Percentiles rank a stretch among this genome's conserved stretches.
These are phyloP conservation scores for Sebastes cheni DNA, from an alignment of 2,797 vertebrate genomes.

Conservation along the genomic window DNA sequence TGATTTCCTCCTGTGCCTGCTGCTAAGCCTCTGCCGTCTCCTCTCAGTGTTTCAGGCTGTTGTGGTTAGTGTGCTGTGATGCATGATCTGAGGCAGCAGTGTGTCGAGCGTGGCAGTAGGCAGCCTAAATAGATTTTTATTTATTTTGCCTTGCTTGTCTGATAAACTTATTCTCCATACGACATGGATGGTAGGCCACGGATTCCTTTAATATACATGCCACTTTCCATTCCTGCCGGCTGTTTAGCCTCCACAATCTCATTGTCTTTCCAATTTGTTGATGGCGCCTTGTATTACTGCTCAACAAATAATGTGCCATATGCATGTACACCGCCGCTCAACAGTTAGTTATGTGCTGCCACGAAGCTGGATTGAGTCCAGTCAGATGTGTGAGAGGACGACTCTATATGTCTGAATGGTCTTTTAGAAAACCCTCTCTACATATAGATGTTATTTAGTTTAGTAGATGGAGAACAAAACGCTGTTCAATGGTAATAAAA, in stretches of 20 bases:
- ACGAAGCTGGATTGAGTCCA: background rate
- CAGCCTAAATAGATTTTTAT: conserved; percentile 2
- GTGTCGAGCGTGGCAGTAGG: background rate
- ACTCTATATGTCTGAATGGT: too few relatives aligned
- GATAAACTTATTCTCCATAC: background rate
- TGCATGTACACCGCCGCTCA: background rate
- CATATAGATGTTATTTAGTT: too few relatives aligned
- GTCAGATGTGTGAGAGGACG: background rate
- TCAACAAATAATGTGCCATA: background rate
- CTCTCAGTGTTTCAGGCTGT: background rate
- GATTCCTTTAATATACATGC: background rate
- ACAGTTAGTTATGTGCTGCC: background rate
- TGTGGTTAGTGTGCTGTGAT: background rate
- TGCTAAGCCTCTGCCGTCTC: background rate
- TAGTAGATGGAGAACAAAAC: too few relatives aligned
- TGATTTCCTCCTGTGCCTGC: background rate
- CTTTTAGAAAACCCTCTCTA: too few relatives aligned
- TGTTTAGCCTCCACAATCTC: background rate
- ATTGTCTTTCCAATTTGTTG: conserved; percentile 9
- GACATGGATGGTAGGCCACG: background rate
- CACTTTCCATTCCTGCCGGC: background rate
- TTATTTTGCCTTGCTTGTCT: conserved; percentile 5
- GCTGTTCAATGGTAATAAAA: background rate
- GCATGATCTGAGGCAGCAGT: background rate
- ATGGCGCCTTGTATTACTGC: background rate